A percentile compares a stretch with the other conserved stretches of the same genome.
Evolutionary conservation across 2,888 invertebrate genomes (phyloP).

Genomic region (Tyria jacobaeae): DNA sequence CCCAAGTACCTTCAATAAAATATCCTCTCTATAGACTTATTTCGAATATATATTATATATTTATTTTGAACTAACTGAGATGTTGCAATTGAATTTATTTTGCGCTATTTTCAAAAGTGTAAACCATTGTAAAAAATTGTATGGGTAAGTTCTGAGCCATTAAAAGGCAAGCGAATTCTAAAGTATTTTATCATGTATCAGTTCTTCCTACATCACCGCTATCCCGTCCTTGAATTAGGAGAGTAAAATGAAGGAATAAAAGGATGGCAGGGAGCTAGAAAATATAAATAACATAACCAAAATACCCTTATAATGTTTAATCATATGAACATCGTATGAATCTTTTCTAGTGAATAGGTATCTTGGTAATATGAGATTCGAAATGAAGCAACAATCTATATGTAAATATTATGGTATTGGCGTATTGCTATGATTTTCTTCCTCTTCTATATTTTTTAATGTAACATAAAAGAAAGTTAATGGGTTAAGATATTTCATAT

Average conservation of each 20-base stretch:
- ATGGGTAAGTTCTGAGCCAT: constrained; percentile 7
- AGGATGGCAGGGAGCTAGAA: constrained; percentile 21
- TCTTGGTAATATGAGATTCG: not conserved
- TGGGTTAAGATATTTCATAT: too few species aligned
- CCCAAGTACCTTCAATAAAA: not conserved
- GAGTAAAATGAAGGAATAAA: constrained; percentile 12
- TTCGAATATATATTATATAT: too few species aligned
- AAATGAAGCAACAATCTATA: not conserved
- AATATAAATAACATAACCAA: constrained; percentile 28
- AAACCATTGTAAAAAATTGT: constrained; percentile 12
- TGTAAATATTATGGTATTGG: too few species aligned
- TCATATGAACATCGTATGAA: constrained; percentile 5
- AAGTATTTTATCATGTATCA: constrained; percentile 20
- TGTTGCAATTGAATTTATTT: not conserved
- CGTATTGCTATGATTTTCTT: too few species aligned
- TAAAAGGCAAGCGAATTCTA: constrained; percentile 17
- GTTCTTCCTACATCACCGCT: constrained; percentile 25
- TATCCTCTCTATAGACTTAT: not conserved
- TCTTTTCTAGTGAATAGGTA: not conserved
- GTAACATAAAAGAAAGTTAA: too few species aligned
- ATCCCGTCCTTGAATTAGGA: constrained; percentile 30
- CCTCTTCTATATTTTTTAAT: too few species aligned
- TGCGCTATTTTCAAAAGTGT: not conserved
- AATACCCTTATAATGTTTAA: constrained; percentile 15
- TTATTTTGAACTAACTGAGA: not conserved